Evolutionary conservation across 2,113 vertebrate species (phyloP), one percentile per base, ranked within the genome.

Genomic region (Lipophrys pholis): DNA sequence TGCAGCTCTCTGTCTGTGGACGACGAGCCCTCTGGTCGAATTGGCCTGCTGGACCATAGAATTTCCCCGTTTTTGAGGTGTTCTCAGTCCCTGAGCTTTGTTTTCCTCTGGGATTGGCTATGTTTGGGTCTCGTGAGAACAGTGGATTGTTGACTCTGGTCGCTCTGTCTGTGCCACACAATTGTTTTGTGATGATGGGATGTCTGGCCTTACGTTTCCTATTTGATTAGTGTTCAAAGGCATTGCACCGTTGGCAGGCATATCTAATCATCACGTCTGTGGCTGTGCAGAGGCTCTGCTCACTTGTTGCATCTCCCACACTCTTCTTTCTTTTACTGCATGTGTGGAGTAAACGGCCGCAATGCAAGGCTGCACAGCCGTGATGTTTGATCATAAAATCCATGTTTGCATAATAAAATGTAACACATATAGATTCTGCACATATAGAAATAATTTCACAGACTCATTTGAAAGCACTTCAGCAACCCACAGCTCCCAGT

Each of bases 241-340:
- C 80, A 75, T 81, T 67, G 53, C 73, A 73, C 81, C 72, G 88
- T 86, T 91, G 91, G 83, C 88, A 91, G 81, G 72, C 83, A 79
- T 88, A 71, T 83, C 87, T 88, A 85, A 89, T 91, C 87, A 88
- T 92, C 78, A 88, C 94, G 93, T 89, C 93, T 8, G 78, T 17
- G 59, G 60, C 77, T 59, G 65, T 61, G 84, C 73, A 75, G 71
- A 64, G 54, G 62, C 76, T 52, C 30, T 52, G 52, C 83, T 88
- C 83, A 93, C 91, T 91, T 90, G 92, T 93, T 93, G 92, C 85
- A 61, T 78, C 68, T 79, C 76, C 66, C 35, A 41, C 63, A n/a
- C 64, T 67, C 72, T 17, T 53, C 16, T 49, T 65, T 40, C 41
- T 70, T 38, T 50, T 38, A 39, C 69, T 53, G 61, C 58, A 56